Percentiles rank a stretch among this genome's conserved stretches.
These are phyloP conservation scores for Motacilla alba DNA, from an alignment of 2,113 vertebrate species.

Conservation along the genomic window DNA sequence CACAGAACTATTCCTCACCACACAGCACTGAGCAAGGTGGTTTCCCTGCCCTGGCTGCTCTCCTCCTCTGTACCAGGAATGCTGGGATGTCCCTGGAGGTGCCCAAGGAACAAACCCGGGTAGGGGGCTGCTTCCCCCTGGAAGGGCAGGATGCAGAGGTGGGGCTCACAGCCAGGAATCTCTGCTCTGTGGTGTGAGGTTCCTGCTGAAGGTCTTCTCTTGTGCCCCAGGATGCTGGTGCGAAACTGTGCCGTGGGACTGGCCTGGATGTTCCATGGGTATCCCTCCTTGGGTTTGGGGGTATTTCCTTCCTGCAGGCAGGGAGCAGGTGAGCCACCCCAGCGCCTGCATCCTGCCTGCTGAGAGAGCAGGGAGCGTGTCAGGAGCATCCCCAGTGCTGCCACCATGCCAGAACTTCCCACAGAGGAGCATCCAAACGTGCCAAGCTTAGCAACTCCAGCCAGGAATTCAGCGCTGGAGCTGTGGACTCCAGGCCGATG, in stretches of 20 bases:
- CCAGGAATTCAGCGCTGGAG: fast-evolving
- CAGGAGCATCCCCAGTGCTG: background rate
- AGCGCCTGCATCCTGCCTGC: background rate
- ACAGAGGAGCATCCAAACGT: background rate
- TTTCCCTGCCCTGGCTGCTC: background rate
- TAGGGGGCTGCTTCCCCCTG: fast-evolving
- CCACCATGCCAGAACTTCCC: background rate
- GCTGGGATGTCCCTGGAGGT: fast-evolving
- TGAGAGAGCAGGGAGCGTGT: fast-evolving
- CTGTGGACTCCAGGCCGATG: fast-evolving
- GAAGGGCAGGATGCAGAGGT: fast-evolving
- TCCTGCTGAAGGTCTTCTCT: background rate
- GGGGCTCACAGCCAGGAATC: background rate
- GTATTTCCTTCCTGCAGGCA: background rate
- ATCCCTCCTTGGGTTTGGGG: background rate
- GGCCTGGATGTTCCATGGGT: background rate
- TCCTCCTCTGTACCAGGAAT: background rate
- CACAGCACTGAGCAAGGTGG: background rate
- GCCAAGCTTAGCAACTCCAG: fast-evolving
- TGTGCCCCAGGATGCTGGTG: background rate
- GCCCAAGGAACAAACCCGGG: fast-evolving
- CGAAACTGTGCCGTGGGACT: background rate
- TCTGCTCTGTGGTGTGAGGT: background rate
- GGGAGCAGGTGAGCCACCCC: background rate
- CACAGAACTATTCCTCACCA: background rate